A percentile compares a stretch with the other conserved stretches of the same genome.
phyloP scores from a whole-genome alignment of 1,140 invertebrate genomes.

The Samia ricini region DNA sequence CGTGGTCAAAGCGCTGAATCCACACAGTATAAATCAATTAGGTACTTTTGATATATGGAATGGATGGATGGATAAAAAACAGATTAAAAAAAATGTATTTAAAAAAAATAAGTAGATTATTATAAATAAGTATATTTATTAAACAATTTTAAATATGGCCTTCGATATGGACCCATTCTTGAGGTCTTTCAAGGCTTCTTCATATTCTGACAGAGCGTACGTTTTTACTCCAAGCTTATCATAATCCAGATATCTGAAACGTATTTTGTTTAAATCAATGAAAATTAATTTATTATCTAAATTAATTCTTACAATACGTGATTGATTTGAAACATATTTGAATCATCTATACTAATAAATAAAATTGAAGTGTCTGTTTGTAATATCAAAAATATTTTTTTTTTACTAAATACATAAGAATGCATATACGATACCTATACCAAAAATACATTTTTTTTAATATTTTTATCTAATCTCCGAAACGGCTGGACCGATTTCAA shows the following conservation, averaged over 20 bases:
- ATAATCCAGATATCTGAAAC: conserved; percentile 80
- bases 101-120: background rate
- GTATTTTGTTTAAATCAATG: background rate
- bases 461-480: too few relatives aligned
- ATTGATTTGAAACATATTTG: too few relatives aligned
- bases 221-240: conserved; percentile 82
- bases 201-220: conserved; percentile 79
- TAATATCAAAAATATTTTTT: too few relatives aligned
- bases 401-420: too few relatives aligned
- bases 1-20: too few relatives aligned
- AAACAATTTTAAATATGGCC: conserved; percentile 80
- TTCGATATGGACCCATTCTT: conserved; percentile 81
- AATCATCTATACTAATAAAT: too few relatives aligned
- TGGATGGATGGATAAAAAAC: background rate
- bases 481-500: too few relatives aligned
- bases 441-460: too few relatives aligned
- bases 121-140: background rate
- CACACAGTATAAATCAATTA: background rate
- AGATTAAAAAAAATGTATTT: background rate
- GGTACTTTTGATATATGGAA: background rate
- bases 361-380: too few relatives aligned
- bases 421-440: too few relatives aligned
- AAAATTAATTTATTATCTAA: too few relatives aligned
- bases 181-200: conserved; percentile 78
- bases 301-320: too few relatives aligned